phyloP scores from a whole-genome alignment of 1,140 invertebrate species.

The Gryllus bimaculatus region DNA sequence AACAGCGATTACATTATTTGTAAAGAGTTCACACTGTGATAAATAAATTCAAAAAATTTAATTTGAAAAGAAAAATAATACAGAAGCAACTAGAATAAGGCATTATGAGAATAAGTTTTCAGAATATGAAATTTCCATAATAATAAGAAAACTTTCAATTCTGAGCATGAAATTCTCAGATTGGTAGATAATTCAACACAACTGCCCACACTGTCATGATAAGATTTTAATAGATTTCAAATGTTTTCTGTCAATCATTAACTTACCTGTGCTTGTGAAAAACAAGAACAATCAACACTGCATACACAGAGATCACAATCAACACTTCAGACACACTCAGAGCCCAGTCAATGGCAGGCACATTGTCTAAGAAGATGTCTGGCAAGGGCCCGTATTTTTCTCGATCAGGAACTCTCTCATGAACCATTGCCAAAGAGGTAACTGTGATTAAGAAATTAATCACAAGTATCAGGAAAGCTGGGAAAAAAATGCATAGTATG shows the following conservation, averaged over 20 bases:
- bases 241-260: too few relatives aligned
- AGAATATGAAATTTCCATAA: neutral
- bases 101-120: neutral
- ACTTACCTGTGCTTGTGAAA: conserved; percentile 72
- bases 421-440: conserved; percentile 67
- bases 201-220: too few relatives aligned
- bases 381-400: conserved; percentile 59
- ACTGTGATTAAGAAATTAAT: conserved; percentile 53
- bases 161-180: neutral
- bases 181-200: too few relatives aligned
- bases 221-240: too few relatives aligned
- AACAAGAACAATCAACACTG: conserved; percentile 61
- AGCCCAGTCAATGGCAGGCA: conserved; percentile 64
- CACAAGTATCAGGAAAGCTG: conserved; percentile 50
- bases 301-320: conserved; percentile 67
- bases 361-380: conserved; percentile 69
- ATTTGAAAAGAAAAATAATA: neutral
- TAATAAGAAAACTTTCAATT: neutral
- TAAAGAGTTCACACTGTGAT: too few relatives aligned
- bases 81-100: neutral
- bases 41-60: too few relatives aligned
- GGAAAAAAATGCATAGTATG: conserved; percentile 19
- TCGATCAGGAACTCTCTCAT: conserved; percentile 73
- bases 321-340: conserved; percentile 74
- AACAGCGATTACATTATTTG: too few relatives aligned